phyloP scores from a whole-genome alignment of 1,140 invertebrate genomes.

The Pissodes strobi region DNA sequence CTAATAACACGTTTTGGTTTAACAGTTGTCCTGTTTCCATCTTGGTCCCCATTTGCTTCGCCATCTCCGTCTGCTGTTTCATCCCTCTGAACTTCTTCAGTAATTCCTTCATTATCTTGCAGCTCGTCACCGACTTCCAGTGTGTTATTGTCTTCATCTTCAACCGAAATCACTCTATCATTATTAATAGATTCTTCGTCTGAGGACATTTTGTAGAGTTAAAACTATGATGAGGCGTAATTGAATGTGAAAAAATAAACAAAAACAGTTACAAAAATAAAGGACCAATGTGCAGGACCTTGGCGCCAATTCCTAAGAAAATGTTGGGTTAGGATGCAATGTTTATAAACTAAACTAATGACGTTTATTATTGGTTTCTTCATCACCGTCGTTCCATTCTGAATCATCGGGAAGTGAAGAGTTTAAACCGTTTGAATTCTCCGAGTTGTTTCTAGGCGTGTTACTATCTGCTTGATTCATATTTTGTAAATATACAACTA shows the following conservation, averaged over 20 bases:
- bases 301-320: conserved; percentile 23
- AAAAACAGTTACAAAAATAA: conserved; percentile 2
- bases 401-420: neutral
- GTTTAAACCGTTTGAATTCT: neutral
- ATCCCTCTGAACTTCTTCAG: conserved; percentile 42
- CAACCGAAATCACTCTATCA: conserved; percentile 2
- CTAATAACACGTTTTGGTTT: conserved; percentile 62
- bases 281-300: neutral
- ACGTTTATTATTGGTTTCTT: conserved; percentile 23
- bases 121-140: conserved; percentile 20
- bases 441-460: neutral
- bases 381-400: conserved; percentile 17
- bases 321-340: conserved; percentile 39
- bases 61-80: conserved; percentile 31
- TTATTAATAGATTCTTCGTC: conserved; percentile 23
- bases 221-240: neutral
- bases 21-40: conserved; percentile 49
- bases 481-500: conserved; percentile 63
- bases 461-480: conserved; percentile 57
- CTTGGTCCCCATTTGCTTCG: too few species aligned
- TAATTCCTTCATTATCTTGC: conserved; percentile 37
- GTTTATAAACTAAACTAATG: conserved; percentile 19
- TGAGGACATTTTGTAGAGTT: conserved; percentile 25
- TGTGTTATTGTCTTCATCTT: conserved; percentile 42
- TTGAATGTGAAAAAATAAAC: neutral